Evolutionary conservation across 2,113 vertebrate species (phyloP).

Genomic region (Motacilla alba): DNA sequence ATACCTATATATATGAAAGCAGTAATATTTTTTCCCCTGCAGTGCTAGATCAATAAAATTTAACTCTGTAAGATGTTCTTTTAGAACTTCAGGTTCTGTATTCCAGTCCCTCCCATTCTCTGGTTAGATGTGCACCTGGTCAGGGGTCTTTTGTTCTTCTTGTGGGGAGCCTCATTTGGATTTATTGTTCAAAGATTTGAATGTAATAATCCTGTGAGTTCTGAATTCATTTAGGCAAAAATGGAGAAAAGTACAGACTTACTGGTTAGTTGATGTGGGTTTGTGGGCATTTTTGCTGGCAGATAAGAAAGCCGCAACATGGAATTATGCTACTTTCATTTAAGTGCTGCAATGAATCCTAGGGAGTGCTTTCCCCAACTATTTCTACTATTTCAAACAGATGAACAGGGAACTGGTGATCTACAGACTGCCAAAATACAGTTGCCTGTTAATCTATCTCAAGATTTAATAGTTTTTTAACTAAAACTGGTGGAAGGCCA

Average conservation of each 20-base stretch:
- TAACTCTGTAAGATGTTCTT: background rate
- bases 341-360: background rate
- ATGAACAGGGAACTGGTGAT: background rate
- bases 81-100: background rate
- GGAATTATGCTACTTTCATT: background rate
- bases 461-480: background rate
- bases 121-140: background rate
- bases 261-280: background rate
- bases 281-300: background rate
- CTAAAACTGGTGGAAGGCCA: background rate
- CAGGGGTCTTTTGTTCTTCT: background rate
- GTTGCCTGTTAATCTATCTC: background rate
- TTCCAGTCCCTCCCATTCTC: background rate
- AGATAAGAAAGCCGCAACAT: background rate
- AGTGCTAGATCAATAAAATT: background rate
- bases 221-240: background rate
- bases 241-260: background rate
- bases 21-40: background rate
- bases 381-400: background rate
- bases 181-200: background rate
- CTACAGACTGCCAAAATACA: background rate
- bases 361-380: background rate
- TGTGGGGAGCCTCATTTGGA: background rate
- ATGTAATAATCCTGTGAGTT: background rate
- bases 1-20: background rate